Evolutionary conservation across 2,888 invertebrate genomes (phyloP), one percentile per base, ranked within the genome.

Genomic region (Andricus quercusramuli): DNA sequence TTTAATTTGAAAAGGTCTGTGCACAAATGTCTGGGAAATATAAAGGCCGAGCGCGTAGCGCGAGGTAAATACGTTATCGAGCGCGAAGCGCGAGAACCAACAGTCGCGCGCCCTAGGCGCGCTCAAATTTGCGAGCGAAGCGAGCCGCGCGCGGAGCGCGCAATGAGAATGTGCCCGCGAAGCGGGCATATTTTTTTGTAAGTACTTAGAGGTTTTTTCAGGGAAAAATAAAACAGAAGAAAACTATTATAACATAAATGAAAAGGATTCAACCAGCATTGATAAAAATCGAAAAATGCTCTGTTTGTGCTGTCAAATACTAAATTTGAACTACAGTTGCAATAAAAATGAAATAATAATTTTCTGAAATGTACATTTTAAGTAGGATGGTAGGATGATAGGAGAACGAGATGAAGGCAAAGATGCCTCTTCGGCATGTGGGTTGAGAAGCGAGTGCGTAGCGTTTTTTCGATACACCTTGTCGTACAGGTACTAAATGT

Each of bases 401-500:
- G n/a, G 11, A 67, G 9, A 41, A n/a, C 2, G n/a, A 67, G 13
- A 67, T 67, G 67, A 37, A 37, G 67, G 13, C 41, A 37, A n/a
- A 9, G 41, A 67, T 67, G 41, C 32, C 13, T 37, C 37, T 37
- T 37, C 13, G 67, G 41, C 67, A 67, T 22, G 67, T 67, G 67
- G 67, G 67, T 67, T n/a, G 67, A 67, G 37, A 67, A 41, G 67
- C 67, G n/a, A 67, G 67, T 67, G n/a, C 22, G n/a, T 15, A 65
- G 65, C 65, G 41, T 67, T 67, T 67, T 41, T 67, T 37, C 22
- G 3, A 67, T 67, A 67, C 67, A 67, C n/a, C 67, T 67, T 67
- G 67, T 66, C 66, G 41, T 67, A 25, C 62, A 67, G 32, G 37
- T 67, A 67, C 67, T 41, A 67, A 67, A 67, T 67, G 67, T 67